Conservation (phyloP, 2,888 invertebrate species). For the Drosophila rubida region DNA sequence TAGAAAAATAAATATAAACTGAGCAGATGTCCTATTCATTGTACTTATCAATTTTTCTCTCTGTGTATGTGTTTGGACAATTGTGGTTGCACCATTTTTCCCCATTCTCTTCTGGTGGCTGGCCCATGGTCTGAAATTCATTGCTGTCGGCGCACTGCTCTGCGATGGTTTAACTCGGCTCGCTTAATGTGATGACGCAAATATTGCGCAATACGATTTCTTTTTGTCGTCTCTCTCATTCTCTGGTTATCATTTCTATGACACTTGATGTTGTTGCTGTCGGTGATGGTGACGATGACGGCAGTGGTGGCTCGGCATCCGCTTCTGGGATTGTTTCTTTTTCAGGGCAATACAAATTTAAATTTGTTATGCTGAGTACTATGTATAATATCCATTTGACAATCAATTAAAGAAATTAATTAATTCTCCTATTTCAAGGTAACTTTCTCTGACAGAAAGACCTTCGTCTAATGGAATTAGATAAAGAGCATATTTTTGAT, state of each 20-base stretch:
- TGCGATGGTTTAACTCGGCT: slow-evolving; percentile 23
- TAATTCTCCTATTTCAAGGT: neutral
- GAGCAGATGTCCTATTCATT: no score
- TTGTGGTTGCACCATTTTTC: neutral
- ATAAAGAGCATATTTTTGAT: neutral
- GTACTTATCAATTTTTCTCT: no score
- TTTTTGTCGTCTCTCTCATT: slow-evolving; percentile 64
- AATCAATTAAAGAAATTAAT: neutral
- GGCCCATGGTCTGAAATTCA: neutral
- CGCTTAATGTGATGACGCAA: slow-evolving; percentile 62
- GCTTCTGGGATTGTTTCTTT: slow-evolving; percentile 31
- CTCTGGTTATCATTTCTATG: slow-evolving; percentile 51
- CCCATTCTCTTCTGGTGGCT: neutral
- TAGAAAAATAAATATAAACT: no score
- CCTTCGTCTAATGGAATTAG: neutral
- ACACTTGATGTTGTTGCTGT: slow-evolving; percentile 39
- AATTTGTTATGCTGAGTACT: slow-evolving; percentile 58
- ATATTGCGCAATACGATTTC: slow-evolving; percentile 71
- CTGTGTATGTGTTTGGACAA: neutral
- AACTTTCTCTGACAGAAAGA: neutral
- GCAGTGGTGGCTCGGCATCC: slow-evolving; percentile 30
- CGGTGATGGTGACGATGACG: slow-evolving; percentile 1
- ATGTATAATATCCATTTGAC: neutral
- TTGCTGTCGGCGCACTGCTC: neutral
- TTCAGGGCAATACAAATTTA: slow-evolving; percentile 36